These are phyloP conservation scores for Forbesichthys agassizii DNA, from an alignment of 2,113 vertebrate genomes.

Conservation along the genomic window DNA sequence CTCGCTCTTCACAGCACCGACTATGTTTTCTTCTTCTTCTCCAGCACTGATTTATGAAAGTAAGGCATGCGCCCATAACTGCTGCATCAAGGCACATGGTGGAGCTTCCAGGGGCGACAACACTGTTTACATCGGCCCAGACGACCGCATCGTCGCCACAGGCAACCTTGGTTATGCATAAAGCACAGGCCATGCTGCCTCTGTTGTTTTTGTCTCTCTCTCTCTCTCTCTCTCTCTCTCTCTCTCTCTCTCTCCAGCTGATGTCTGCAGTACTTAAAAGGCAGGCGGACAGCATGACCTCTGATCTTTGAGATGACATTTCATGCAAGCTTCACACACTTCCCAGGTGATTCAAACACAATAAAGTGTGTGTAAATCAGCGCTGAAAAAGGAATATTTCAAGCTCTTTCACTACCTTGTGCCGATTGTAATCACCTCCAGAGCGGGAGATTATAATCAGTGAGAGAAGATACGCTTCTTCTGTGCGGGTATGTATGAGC, in stretches of 20 bases:
- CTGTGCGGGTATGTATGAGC: conserved; percentile 16
- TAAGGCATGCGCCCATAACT: conserved; percentile 84
- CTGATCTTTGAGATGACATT: conserved; percentile 17
- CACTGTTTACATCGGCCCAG: conserved; percentile 76
- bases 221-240: conserved; percentile 9
- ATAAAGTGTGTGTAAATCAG: conserved; percentile 12
- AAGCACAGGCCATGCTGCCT: conserved; percentile 51
- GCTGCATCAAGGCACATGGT: conserved; percentile 79
- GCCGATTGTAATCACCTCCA: conserved; percentile 7
- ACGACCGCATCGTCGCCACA: conserved; percentile 67
- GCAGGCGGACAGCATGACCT: conserved; percentile 5
- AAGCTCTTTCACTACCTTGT: conserved; percentile 34
- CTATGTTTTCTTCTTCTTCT: conserved; percentile 60
- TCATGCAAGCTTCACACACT: conserved; percentile 23
- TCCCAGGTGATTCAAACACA: conserved; percentile 23
- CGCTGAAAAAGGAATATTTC: conserved; percentile 38
- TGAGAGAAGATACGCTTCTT: conserved; percentile 40
- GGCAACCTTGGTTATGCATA: conserved; percentile 71
- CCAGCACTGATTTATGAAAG: conserved; percentile 78
- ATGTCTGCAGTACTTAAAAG: conserved; percentile 16
- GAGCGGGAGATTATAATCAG: conserved; percentile 48
- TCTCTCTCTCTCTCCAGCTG: conserved; percentile 33
- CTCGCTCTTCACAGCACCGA: conserved; percentile 29
- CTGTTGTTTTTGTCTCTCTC: conserved; percentile 54
- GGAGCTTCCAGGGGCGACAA: conserved; percentile 66